Conservation (phyloP, 2,888 invertebrate genomes). For the Carpatolechia fugitivella region DNA sequence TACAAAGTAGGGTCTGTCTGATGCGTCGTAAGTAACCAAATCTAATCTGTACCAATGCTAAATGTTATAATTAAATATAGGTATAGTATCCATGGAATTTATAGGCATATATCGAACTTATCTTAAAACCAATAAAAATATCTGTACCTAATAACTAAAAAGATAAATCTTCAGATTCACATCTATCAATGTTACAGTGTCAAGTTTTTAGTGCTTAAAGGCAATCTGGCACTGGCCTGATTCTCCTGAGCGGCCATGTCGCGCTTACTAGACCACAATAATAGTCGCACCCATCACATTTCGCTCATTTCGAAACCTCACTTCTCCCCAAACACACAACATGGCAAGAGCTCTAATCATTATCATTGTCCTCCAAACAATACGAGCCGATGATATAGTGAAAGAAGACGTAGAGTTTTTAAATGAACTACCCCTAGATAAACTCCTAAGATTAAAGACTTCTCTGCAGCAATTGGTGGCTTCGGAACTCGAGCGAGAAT, state of each 20-base stretch:
- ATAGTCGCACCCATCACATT: slow-evolving; percentile 32
- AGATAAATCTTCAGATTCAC: neutral
- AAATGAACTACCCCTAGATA: slow-evolving; percentile 84
- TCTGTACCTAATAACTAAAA: neutral
- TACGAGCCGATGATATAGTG: slow-evolving; percentile 39
- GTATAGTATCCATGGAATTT: no score
- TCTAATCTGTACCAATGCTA: no score
- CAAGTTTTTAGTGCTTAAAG: slow-evolving; percentile 13
- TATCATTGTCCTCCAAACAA: slow-evolving; percentile 29
- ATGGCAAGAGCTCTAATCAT: slow-evolving; percentile 26
- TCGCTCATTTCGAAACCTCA: slow-evolving; percentile 34
- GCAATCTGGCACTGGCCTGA: slow-evolving; percentile 30
- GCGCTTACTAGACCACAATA: slow-evolving; percentile 61
- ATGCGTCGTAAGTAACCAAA: no score
- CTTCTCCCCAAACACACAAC: slow-evolving; percentile 32
- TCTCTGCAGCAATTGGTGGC: slow-evolving; percentile 56
- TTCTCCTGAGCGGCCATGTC: slow-evolving; percentile 48
- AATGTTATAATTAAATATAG: no score
- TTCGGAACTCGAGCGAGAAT: slow-evolving; percentile 42
- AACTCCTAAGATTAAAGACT: slow-evolving; percentile 81
- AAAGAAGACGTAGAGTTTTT: slow-evolving; percentile 73
- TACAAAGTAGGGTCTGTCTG: no score
- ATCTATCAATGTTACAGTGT: neutral
- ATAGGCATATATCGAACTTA: no score
- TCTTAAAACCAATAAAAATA: no score